Base-by-base conservation (phyloP, 2,888 invertebrate species). In the Minunthozetes semirufus region DNA sequence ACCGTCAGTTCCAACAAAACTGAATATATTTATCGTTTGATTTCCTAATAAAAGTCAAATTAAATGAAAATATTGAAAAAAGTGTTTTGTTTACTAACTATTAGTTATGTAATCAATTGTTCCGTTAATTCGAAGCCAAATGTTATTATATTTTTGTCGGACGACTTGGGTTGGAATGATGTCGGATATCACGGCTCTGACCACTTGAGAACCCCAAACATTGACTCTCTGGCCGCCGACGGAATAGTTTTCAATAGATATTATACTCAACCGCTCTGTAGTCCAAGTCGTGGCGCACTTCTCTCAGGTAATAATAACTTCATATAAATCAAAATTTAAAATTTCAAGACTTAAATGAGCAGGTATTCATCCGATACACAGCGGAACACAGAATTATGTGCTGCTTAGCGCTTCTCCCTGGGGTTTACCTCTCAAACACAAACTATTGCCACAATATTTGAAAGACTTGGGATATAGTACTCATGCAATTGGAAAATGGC, bases 401-500 rank as follows among this genome's bases (percentile, higher is more conserved):
- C 85, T 94, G n/a, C 89, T 87, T 81, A 92, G 89, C 0, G 87
- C 89, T 0, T 91, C 93, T 80, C 89, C 92, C 0, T 86, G 92
- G 75, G 94, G 94, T 0, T 83, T 95, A 19, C 91, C 93, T 0
- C 84, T 94, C 0, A 84, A 86, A 0, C 91, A 93, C 82, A 92
- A 88, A 81, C 82, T 94, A 3, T 82, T 95, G 76, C 94, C 94
- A 0, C 87, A 94, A 81, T 90, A 92, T 82, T 84, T 95, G 1
- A 88, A 88, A 79, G 88, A 89, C 9, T 75, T 78, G 29, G 78
- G 93, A 61, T 95, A 94, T 83, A 85, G 84, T 25, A 90, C 89
- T 0, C 90, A 91, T 80, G 87, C 91, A 48, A 89, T 92, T 4
- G 93, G 93, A 25, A 93, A 93, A 84, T 93, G 93, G 92, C 87